Evolutionary conservation across 2,888 invertebrate genomes (phyloP), one percentile per base, ranked within the genome.

Genomic region (Conchocele bisecta): DNA sequence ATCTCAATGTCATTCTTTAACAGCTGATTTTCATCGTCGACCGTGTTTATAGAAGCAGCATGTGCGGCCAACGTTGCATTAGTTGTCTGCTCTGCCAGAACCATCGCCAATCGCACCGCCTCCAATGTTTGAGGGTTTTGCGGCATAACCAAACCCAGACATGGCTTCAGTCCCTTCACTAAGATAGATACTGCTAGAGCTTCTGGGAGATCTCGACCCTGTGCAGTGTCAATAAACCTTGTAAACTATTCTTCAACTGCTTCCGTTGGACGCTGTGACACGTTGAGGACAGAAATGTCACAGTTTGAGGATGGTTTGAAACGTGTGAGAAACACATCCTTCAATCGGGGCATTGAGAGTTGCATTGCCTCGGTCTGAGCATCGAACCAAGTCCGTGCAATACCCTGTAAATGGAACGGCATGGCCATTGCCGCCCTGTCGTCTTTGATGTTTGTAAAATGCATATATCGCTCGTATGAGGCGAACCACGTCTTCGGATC

Each of bases 301-400:
- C 24, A 24, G 29, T 7, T 50, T 6, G 29, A 7, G 2, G 5
- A 28, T n/a, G 28, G 11, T 2, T 7, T 50, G n/a, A 35, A 35
- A 35, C 37, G 37, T 15, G 13, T 28, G n/a, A 28, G 17, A 50
- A 50, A 50, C 3, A n/a, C 50, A 9, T 28, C 17, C 17, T 50
- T 50, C 31, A 50, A 29, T n/a, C 3, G 22, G 17, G 5, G 29
- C 5, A 13, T n/a, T 7, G 9, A 5, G 17, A 11, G 4, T n/a
- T 50, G 50, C 5, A 31, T 50, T 5, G 26, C 29, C 7, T 26
- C 28, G n/a, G 26, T 4, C n/a, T 31, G 17, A 17, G 50, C 28
- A 15, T 50, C 50, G 17, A 17, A 50, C 50, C 50, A 50, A 6
- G 50, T 28, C 17, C 31, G n/a, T 5, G 50, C 50, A 28, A 50